A percentile compares a stretch with the other conserved stretches of the same genome.
These are phyloP conservation scores for Andrena praecox DNA, from an alignment of 2,888 invertebrate species.

Conservation along the genomic window DNA sequence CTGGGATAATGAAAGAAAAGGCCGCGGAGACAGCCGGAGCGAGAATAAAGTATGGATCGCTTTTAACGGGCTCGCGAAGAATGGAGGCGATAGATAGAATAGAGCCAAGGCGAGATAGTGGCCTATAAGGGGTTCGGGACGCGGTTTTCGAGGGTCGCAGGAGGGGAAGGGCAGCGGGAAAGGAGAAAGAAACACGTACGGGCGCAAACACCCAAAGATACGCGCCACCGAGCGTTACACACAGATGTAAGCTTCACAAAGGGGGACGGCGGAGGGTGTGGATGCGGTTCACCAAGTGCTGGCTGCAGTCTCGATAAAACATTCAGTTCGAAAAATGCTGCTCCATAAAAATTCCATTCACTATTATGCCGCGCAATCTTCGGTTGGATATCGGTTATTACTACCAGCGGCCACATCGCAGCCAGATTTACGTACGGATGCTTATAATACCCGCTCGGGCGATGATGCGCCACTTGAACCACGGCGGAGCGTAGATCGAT, in stretches of 20 bases:
- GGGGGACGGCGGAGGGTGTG: slow-evolving; percentile 45
- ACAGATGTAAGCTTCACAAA: slow-evolving; percentile 19
- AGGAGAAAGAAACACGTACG: slow-evolving; percentile 44
- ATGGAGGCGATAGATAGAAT: slow-evolving; percentile 73
- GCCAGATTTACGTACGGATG: slow-evolving; percentile 65
- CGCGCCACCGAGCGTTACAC: slow-evolving; percentile 34
- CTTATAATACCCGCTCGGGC: slow-evolving; percentile 48
- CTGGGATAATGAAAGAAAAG: slow-evolving; percentile 72
- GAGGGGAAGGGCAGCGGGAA: slow-evolving; percentile 26
- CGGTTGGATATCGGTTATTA: slow-evolving; percentile 75
- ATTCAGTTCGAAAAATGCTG: slow-evolving; percentile 79
- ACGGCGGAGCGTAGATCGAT: slow-evolving; percentile 1
- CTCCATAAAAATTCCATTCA: slow-evolving; percentile 79
- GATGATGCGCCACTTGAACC: slow-evolving; percentile 57
- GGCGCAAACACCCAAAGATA: slow-evolving; percentile 16
- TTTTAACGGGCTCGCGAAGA: slow-evolving; percentile 78
- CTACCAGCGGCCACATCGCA: slow-evolving; percentile 49
- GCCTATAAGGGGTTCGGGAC: slow-evolving; percentile 27
- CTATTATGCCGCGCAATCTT: slow-evolving; percentile 77
- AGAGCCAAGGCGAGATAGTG: slow-evolving; percentile 57
- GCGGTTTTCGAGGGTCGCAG: slow-evolving; percentile 40
- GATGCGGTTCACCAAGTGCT: slow-evolving; percentile 60
- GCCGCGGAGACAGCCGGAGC: slow-evolving; percentile 59
- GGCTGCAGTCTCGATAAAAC: slow-evolving; percentile 77
- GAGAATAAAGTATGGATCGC: slow-evolving; percentile 80